A percentile compares a stretch with the other conserved stretches of the same genome.
phyloP scores from a whole-genome alignment of 1,140 invertebrate genomes.

The Arion vulgaris region DNA sequence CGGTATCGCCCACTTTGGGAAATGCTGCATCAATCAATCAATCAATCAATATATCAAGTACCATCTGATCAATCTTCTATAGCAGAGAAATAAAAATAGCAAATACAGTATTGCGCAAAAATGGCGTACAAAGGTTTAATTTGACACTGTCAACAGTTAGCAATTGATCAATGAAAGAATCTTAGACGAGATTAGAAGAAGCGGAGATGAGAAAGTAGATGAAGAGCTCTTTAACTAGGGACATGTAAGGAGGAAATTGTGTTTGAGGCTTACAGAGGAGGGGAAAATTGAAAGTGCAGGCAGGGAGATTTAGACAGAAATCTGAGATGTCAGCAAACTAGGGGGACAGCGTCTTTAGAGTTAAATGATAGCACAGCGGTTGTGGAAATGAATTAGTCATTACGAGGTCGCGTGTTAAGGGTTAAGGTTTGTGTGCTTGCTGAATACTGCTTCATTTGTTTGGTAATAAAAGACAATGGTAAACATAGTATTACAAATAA shows the following conservation, averaged over 20 bases:
- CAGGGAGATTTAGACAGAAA: neutral
- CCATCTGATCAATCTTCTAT: no score
- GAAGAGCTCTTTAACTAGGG: neutral
- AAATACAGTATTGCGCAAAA: neutral
- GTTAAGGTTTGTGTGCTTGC: no score
- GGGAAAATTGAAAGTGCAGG: neutral
- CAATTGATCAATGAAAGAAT: conserved; percentile 4
- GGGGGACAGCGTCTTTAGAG: neutral
- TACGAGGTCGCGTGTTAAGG: neutral
- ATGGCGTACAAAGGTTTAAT: neutral
- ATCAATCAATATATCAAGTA: no score
- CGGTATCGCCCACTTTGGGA: no score
- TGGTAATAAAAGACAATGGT: no score
- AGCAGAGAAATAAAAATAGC: no score
- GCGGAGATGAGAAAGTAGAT: neutral
- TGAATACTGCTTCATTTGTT: neutral
- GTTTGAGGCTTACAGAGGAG: neutral
- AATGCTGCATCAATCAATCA: no score
- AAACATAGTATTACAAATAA: no score
- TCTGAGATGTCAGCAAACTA: neutral
- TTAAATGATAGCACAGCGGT: neutral
- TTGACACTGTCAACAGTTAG: neutral
- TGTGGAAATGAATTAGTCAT: conserved; percentile 1
- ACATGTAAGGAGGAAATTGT: neutral
- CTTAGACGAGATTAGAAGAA: neutral